Evolutionary conservation across 2,113 vertebrate genomes (phyloP).

Genomic region (Rhodinocichla rosea): DNA sequence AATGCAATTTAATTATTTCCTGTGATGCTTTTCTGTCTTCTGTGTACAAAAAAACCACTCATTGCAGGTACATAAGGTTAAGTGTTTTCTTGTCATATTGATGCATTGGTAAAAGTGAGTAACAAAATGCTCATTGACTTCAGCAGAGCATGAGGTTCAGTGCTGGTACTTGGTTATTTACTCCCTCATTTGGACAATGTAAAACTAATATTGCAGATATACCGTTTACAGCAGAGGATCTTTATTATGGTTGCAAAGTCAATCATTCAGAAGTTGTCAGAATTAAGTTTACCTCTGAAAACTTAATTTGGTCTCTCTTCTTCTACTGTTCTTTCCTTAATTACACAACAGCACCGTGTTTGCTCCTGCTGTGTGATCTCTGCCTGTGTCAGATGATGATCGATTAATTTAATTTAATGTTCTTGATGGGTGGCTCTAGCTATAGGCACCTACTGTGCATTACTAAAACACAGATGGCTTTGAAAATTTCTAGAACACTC

Average conservation of each 20-base stretch:
- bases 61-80: neutral
- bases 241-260: neutral
- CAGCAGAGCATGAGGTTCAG: neutral
- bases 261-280: neutral
- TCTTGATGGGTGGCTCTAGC: neutral
- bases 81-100: neutral
- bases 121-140: neutral
- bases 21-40: neutral
- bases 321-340: neutral
- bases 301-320: neutral
- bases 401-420: conserved; percentile 1
- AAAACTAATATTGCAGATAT: neutral
- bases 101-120: neutral
- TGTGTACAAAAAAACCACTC: neutral
- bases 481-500: neutral
- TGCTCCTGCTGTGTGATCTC: neutral
- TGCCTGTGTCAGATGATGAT: neutral
- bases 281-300: neutral
- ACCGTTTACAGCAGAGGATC: neutral
- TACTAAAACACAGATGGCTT: conserved; percentile 34
- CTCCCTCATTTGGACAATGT: neutral
- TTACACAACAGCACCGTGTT: neutral
- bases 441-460: neutral
- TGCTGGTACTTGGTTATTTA: neutral
- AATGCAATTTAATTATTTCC: neutral